phyloP scores from a whole-genome alignment of 2,888 invertebrate genomes.

The Leptogaster cylindrica region DNA sequence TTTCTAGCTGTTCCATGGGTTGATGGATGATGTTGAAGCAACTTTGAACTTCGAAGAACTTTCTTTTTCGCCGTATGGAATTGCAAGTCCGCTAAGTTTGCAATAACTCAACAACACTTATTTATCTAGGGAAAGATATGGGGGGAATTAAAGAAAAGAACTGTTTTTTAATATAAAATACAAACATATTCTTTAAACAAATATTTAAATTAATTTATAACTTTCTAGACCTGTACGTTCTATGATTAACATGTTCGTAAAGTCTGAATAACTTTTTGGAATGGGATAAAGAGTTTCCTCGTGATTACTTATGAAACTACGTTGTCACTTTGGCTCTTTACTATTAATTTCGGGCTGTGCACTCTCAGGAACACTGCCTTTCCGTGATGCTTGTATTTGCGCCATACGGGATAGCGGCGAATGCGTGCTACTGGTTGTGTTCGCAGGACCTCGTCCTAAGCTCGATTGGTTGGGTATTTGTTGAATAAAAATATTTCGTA shows the following conservation, averaged over 20 bases:
- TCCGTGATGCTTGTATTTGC: slow-evolving; percentile 60
- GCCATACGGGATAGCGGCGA: slow-evolving; percentile 60
- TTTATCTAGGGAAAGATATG: too few relatives aligned
- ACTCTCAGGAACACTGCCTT: slow-evolving; percentile 52
- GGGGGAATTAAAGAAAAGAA: too few relatives aligned
- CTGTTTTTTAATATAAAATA: too few relatives aligned
- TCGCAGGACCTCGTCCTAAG: slow-evolving; percentile 14
- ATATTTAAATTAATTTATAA: slow-evolving; percentile 33
- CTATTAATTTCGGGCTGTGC: not conserved
- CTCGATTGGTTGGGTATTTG: slow-evolving; percentile 9
- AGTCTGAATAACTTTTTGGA: not conserved
- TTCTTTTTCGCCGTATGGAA: too few relatives aligned
- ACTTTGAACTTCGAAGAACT: too few relatives aligned
- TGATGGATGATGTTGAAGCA: too few relatives aligned
- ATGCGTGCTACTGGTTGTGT: slow-evolving; percentile 55
- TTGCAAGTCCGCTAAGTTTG: too few relatives aligned
- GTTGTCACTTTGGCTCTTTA: slow-evolving; percentile 36
- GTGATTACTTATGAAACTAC: slow-evolving; percentile 7
- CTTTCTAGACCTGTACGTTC: not conserved
- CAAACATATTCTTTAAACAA: slow-evolving; percentile 16
- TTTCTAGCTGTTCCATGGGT: too few relatives aligned
- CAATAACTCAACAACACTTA: too few relatives aligned
- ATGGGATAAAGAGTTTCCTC: slow-evolving; percentile 1
- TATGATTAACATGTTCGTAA: not conserved
- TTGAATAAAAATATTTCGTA: slow-evolving; percentile 8